Conservation (phyloP, 2,797 vertebrate species). For the Pseudochromis fuscus region DNA sequence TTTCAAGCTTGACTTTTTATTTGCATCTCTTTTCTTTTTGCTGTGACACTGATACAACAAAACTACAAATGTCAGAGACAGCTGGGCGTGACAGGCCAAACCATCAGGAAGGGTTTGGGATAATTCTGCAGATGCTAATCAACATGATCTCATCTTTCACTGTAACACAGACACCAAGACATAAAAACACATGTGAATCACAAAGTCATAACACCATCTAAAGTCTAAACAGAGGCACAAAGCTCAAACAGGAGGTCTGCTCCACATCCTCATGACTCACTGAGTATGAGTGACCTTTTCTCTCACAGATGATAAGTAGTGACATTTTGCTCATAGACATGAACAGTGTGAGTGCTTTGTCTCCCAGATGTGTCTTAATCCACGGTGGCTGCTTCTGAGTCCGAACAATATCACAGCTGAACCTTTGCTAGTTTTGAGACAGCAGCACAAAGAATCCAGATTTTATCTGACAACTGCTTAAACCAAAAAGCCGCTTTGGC, state of each 20-base stretch:
- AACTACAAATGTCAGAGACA: background rate
- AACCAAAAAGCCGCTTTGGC: background rate
- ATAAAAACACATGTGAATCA: conserved; percentile 16
- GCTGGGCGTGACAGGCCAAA: conserved; percentile 10
- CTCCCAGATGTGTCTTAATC: background rate
- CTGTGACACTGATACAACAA: background rate
- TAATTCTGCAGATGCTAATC: conserved; percentile 12
- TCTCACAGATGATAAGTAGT: background rate
- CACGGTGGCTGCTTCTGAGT: conserved; percentile 12
- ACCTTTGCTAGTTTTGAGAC: background rate
- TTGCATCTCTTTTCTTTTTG: conserved; percentile 12
- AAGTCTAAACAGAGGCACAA: conserved; percentile 50
- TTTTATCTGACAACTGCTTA: background rate
- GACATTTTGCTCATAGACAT: conserved; percentile 14
- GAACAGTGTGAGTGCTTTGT: background rate
- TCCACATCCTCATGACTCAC: conserved; percentile 10
- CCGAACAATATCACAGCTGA: background rate
- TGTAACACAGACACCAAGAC: conserved; percentile 30
- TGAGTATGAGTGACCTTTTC: conserved; percentile 1
- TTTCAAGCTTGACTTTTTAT: conserved; percentile 18
- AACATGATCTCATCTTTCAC: conserved; percentile 21
- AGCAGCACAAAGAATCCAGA: background rate
- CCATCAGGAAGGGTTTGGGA: conserved; percentile 18
- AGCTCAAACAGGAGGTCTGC: conserved; percentile 4
- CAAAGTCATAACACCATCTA: conserved; percentile 34